Percentiles rank a stretch among this genome's conserved stretches.
phyloP scores from a whole-genome alignment of 1,140 invertebrate genomes.

The Colletes gigas region DNA sequence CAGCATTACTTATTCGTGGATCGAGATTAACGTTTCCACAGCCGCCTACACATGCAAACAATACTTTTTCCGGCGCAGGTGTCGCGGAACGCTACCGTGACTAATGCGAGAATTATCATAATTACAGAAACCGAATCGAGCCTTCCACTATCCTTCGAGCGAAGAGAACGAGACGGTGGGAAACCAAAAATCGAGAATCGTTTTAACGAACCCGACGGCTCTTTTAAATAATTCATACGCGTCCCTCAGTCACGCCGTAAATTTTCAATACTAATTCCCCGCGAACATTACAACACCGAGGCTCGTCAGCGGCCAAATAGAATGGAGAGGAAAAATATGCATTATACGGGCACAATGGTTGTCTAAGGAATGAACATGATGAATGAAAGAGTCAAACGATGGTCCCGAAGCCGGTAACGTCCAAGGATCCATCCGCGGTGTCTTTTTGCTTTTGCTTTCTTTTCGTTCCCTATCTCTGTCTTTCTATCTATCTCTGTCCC shows the following conservation, averaged over 20 bases:
- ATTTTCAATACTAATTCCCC: conserved; percentile 34
- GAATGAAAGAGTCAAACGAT: conserved; percentile 64
- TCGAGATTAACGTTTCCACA: conserved; percentile 30
- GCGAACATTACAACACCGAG: conserved; percentile 38
- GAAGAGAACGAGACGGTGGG: not conserved
- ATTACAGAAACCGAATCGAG: not conserved
- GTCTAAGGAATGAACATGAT: conserved; percentile 57
- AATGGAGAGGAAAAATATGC: conserved; percentile 35
- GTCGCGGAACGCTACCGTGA: not conserved
- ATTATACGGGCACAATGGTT: conserved; percentile 49
- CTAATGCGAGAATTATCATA: conserved; percentile 13
- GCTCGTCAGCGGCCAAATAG: conserved; percentile 20
- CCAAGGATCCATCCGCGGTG: conserved; percentile 44
- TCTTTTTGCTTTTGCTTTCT: conserved; percentile 42
- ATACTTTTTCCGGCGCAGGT: not conserved
- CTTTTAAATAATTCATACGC: conserved; percentile 31
- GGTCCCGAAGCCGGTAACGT: conserved; percentile 59
- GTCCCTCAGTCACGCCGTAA: conserved; percentile 19
- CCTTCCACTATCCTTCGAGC: too few species aligned
- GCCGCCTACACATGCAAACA: too few species aligned
- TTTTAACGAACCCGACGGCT: not conserved
- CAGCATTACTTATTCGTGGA: not conserved
- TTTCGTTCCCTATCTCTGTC: conserved; percentile 14
- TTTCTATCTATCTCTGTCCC: conserved; percentile 47
- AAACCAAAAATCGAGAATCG: not conserved